Percentiles rank a stretch among this genome's conserved stretches.
phyloP scores from a whole-genome alignment of 2,888 invertebrate species.

The Isotomurus palustris region DNA sequence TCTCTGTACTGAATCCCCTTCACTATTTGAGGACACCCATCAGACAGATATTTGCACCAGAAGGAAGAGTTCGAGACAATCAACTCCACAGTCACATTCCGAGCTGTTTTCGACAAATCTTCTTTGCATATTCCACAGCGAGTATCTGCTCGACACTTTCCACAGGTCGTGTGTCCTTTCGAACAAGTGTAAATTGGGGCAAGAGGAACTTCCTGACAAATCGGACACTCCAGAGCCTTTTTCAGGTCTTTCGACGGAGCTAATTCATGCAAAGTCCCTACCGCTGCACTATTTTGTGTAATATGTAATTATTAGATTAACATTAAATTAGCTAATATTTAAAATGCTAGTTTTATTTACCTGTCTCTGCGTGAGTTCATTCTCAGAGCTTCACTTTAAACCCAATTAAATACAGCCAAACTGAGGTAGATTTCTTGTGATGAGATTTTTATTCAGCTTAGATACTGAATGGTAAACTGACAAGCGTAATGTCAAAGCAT shows the following conservation, averaged over 20 bases:
- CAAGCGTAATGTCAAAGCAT: no score
- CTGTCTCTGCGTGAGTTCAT: constrained; percentile 2
- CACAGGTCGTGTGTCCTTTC: constrained; percentile 38
- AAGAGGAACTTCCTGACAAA: constrained; percentile 40
- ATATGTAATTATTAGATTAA: background rate
- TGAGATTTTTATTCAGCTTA: no score
- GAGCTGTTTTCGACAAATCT: constrained; percentile 25
- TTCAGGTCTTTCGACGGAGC: constrained; percentile 34
- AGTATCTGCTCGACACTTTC: constrained; percentile 27
- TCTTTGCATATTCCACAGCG: constrained; percentile 39
- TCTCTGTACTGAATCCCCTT: constrained; percentile 33
- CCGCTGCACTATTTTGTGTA: constrained; percentile 16
- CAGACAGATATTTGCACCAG: constrained; percentile 37
- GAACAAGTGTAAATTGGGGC: constrained; percentile 43
- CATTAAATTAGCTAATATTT: background rate
- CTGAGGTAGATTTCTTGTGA: no score
- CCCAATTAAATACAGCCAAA: no score
- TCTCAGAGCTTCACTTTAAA: no score
- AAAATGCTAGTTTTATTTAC: background rate
- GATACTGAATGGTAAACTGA: no score
- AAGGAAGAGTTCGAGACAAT: constrained; percentile 39
- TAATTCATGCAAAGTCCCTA: constrained; percentile 34
- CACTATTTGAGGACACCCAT: constrained; percentile 36
- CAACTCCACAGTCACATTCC: constrained; percentile 35
- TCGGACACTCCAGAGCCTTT: constrained; percentile 40